Evolutionary conservation across 2,888 invertebrate genomes (phyloP).

Genomic region (Caenorhabditis sp.): DNA sequence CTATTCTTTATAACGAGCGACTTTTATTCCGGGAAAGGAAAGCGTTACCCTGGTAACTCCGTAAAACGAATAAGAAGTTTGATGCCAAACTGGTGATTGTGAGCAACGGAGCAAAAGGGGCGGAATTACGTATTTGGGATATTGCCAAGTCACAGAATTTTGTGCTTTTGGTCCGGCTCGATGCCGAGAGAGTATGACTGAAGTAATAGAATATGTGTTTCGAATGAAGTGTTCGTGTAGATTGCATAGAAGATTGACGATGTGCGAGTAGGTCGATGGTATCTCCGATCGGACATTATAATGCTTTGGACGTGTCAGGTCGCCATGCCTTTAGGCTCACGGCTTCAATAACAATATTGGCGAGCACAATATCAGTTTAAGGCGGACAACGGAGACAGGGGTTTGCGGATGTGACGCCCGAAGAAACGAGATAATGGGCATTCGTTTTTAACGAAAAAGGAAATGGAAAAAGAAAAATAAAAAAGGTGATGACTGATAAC

Average conservation of each 20-base stretch:
- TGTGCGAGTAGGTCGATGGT: neutral
- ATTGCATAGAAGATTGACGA: neutral
- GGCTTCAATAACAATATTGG: neutral
- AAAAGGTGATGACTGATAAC: too few relatives aligned
- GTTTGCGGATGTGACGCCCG: too few relatives aligned
- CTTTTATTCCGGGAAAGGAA: neutral
- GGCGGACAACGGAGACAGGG: too few relatives aligned
- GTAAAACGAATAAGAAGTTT: neutral
- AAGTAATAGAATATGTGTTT: neutral
- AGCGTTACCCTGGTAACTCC: conserved; percentile 15
- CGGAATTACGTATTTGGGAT: conserved; percentile 7
- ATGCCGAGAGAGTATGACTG: neutral
- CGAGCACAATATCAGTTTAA: neutral
- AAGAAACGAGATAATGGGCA: too few relatives aligned
- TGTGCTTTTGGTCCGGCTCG: conserved; percentile 5
- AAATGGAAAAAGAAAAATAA: too few relatives aligned
- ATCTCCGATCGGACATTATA: neutral
- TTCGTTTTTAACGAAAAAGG: too few relatives aligned
- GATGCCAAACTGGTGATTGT: neutral
- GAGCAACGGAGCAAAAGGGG: conserved; percentile 6
- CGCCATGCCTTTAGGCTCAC: too few relatives aligned
- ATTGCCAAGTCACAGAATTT: conserved; percentile 18
- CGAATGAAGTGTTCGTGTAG: neutral
- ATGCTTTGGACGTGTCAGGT: too few relatives aligned
- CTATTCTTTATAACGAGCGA: too few relatives aligned